These are phyloP conservation scores for Uria aalge DNA, from an alignment of 2,113 vertebrate genomes.

Conservation along the genomic window DNA sequence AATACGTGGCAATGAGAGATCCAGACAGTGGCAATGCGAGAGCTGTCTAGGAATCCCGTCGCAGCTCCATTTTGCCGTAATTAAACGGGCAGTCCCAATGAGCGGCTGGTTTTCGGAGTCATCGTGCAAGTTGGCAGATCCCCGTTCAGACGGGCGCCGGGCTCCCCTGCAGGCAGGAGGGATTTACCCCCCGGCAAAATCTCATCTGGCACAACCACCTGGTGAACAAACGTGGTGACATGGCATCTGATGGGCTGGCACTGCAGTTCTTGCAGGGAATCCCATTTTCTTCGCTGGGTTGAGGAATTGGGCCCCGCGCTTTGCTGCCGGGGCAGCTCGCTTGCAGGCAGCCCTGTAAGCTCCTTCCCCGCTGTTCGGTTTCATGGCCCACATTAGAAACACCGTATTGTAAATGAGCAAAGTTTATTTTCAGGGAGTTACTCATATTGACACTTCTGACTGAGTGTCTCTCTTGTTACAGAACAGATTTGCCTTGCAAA, in stretches of 20 bases:
- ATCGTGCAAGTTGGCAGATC: background rate
- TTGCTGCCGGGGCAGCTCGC: background rate
- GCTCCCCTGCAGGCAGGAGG: background rate
- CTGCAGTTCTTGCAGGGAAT: background rate
- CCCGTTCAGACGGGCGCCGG: accelerated
- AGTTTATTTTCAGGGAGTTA: constrained; percentile 30
- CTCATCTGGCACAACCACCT: background rate
- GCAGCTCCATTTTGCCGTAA: background rate
- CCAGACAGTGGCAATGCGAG: background rate
- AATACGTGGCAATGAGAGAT: background rate
- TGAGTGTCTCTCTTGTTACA: background rate
- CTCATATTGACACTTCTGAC: background rate
- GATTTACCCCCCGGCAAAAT: background rate
- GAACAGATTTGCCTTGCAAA: background rate
- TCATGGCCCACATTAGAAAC: background rate
- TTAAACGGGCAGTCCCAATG: background rate
- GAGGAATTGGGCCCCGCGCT: background rate
- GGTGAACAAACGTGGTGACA: background rate
- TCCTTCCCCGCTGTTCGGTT: background rate
- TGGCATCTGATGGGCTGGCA: accelerated
- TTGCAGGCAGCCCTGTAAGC: accelerated
- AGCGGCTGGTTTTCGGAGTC: background rate
- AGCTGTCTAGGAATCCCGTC: background rate
- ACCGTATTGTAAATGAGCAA: background rate
- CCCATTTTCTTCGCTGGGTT: accelerated